A percentile compares a stretch with the other conserved stretches of the same genome.
phyloP scores from a whole-genome alignment of 2,113 vertebrate genomes.

The Megaleporinus macrocephalus region DNA sequence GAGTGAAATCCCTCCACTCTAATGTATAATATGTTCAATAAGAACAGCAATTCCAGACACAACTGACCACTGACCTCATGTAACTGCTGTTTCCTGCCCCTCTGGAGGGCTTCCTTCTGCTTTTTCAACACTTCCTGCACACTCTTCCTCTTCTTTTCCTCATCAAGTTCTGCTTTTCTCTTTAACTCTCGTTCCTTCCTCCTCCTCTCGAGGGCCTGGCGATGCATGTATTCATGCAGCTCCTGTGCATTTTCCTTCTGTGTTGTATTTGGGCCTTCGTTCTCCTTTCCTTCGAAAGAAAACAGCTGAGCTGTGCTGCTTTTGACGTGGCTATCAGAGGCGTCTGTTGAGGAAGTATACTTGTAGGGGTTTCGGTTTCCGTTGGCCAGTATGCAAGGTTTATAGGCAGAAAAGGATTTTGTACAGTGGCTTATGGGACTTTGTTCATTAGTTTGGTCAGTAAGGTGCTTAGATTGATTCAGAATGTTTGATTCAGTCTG shows the following conservation, averaged over 20 bases:
- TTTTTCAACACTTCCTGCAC: conserved; percentile 37
- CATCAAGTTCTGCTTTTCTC: conserved; percentile 21
- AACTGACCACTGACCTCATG: conserved; percentile 12
- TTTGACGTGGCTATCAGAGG: background rate
- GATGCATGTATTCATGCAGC: conserved; percentile 35
- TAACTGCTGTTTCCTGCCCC: conserved; percentile 15
- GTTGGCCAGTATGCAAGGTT: background rate
- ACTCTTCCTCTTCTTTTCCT: conserved; percentile 40
- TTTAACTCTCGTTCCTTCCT: conserved; percentile 14
- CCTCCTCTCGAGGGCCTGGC: conserved; percentile 6
- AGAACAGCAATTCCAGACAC: background rate
- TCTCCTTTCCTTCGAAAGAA: conserved; percentile 15
- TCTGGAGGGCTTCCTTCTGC: conserved; percentile 31
- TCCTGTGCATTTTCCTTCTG: conserved; percentile 18
- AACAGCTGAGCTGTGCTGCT: background rate
- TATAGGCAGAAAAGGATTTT: background rate
- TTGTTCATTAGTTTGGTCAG: background rate
- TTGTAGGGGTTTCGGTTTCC: background rate
- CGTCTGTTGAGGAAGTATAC: background rate
- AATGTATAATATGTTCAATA: no score
- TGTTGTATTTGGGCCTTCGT: background rate
- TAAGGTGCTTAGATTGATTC: background rate
- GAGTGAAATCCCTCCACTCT: no score
- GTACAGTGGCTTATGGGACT: background rate
- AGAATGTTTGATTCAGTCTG: background rate